Percentiles rank a stretch among this genome's conserved stretches.
phyloP scores from a whole-genome alignment of 2,797 vertebrate genomes.

The Pangasius krempfi region DNA sequence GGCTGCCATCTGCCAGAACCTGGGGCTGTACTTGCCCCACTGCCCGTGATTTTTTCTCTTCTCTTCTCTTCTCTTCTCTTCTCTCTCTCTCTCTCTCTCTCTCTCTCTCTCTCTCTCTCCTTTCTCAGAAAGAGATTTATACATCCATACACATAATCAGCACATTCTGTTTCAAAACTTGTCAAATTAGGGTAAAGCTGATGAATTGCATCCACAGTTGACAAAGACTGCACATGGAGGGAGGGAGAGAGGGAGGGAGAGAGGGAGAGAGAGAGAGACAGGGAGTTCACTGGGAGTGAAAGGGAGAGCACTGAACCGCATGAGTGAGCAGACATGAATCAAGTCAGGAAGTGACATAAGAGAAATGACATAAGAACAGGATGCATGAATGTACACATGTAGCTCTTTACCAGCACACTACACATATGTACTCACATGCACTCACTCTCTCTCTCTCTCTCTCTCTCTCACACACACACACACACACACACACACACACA shows the following conservation, averaged over 20 bases:
- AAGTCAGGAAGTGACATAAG: background rate
- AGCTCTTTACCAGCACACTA: background rate
- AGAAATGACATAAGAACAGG: background rate
- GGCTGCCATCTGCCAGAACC: constrained; percentile 80
- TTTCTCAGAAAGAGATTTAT: background rate
- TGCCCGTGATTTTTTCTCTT: constrained; percentile 60
- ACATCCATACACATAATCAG: constrained; percentile 5
- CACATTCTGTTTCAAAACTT: constrained; percentile 39
- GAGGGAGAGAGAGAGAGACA: background rate
- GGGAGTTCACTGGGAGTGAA: background rate
- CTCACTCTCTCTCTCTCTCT: no score
- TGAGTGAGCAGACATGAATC: constrained; percentile 10
- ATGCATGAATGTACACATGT: background rate
- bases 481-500: background rate
- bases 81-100: background rate
- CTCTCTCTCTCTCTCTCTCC: background rate
- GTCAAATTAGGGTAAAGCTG: constrained; percentile 81
- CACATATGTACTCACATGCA: background rate
- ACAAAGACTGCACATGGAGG: background rate
- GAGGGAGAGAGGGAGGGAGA: background rate
- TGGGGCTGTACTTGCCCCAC: constrained; percentile 80
- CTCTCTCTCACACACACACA: no score
- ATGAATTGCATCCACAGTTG: constrained; percentile 66
- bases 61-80: constrained; percentile 4
- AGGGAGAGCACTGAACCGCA: background rate